Percentiles rank a stretch among this genome's conserved stretches.
Evolutionary conservation across 2,797 vertebrate species (phyloP).

Genomic region (Brotula barbata): DNA sequence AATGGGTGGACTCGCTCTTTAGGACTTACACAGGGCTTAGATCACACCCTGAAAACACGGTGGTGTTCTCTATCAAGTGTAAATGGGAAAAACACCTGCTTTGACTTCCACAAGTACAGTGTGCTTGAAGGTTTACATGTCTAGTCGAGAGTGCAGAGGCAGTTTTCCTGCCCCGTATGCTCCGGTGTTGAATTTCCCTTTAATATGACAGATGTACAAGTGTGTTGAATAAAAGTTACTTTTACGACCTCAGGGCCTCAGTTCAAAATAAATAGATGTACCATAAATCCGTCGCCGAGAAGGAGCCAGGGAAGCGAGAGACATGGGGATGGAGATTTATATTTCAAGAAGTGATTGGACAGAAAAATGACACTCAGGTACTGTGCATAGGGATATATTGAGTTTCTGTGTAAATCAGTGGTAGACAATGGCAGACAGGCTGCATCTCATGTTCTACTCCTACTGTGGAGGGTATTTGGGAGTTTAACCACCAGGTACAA

Average conservation of each 20-base stretch:
- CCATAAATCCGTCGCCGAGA: slow-evolving; percentile 58
- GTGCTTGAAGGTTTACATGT: neutral
- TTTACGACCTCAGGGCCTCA: slow-evolving; percentile 68
- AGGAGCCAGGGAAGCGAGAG: slow-evolving; percentile 43
- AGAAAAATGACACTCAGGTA: slow-evolving; percentile 27
- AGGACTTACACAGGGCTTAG: no score
- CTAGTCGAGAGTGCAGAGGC: neutral
- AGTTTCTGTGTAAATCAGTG: slow-evolving; percentile 29
- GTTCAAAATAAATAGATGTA: slow-evolving; percentile 71
- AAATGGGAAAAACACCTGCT: neutral
- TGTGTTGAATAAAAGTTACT: slow-evolving; percentile 69
- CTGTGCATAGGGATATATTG: slow-evolving; percentile 17
- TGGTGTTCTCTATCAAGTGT: neutral
- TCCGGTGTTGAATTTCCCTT: slow-evolving; percentile 30
- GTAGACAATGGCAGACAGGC: no score
- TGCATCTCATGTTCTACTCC: neutral
- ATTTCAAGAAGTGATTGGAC: slow-evolving; percentile 26
- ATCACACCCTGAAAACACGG: no score
- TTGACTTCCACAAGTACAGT: neutral
- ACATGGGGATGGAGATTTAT: slow-evolving; percentile 19
- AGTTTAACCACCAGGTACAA: neutral
- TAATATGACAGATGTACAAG: slow-evolving; percentile 69
- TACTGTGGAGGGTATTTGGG: no score
- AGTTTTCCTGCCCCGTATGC: neutral
- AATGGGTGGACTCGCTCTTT: no score